Evolutionary conservation across 2,797 vertebrate genomes (phyloP), one percentile per base, ranked within the genome.

Genomic region (Coluber constrictor): DNA sequence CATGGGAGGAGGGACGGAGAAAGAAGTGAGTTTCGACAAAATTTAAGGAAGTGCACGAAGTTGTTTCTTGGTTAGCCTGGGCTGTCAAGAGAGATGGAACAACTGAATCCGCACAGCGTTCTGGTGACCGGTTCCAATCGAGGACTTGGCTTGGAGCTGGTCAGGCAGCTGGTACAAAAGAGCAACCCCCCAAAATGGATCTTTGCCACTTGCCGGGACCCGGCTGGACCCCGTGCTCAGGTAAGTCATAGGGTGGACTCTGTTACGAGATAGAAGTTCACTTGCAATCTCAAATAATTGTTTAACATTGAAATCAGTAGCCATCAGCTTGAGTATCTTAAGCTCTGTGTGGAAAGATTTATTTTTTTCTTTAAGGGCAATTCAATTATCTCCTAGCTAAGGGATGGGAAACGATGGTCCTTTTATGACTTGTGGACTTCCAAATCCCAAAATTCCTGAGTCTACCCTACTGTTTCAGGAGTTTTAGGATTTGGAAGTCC

Each of bases 101-200:
- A 3, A 29, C 86, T 88, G 29, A 88, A 86, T 23, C 43, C 59
- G 0, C 15, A 51, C 7, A 90, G 89, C n/a, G 92, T 96, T 37
- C 94, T 98, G 6, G 95, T 97, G 89, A 97, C 97, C 1, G 97
- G 97, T 25, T 96, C 96, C 55, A 98, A 97, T 95, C 90, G 96
- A 47, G 97, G 97, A 51, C 92, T 97, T 37, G 97, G 97, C 18
- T 93, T 97, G 94, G 97, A 97, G 94, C 95, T 97, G 91, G 94
- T 97, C 2, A 96, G 93, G 59, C 96, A 96, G 92, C 95, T 97
- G 60, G 29, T 94, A 16, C 93, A 93, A 63, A 92, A 32, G 5
- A 10, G 47, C 0, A 23, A 18, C 6, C 87, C 93, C 15, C 47
- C 95, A 51, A 90, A 66, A 56, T 95, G 89, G 56, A 57, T 97